Percentiles rank a stretch among this genome's conserved stretches.
Conservation (phyloP, 2,888 invertebrate species). For the Luperina nickerlii region DNA sequence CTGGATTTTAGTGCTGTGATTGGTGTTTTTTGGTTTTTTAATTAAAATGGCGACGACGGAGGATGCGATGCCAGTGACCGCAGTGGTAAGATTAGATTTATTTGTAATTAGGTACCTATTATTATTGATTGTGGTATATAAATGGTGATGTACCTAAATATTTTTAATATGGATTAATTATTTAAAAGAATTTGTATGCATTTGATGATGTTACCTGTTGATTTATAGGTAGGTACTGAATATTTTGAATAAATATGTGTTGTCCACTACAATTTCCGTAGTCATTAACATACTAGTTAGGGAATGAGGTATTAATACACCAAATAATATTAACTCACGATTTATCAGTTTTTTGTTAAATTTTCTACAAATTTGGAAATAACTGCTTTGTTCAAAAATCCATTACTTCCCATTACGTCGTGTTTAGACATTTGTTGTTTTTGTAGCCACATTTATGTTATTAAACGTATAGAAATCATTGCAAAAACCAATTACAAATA, state of each 20-base stretch:
- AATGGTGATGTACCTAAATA: neutral
- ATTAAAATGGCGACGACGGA: slow-evolving; percentile 80
- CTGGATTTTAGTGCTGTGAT: slow-evolving; percentile 62
- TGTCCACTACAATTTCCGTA: neutral
- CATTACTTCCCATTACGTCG: neutral
- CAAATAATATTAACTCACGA: neutral
- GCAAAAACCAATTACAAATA: neutral
- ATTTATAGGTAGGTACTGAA: neutral
- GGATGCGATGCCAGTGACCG: slow-evolving; percentile 79
- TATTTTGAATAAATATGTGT: neutral
- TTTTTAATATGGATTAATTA: neutral
- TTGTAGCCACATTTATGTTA: neutral
- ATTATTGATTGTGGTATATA: neutral
- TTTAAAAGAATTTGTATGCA: neutral
- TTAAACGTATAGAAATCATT: neutral
- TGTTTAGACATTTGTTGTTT: neutral
- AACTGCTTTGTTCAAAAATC: neutral
- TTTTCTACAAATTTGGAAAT: neutral
- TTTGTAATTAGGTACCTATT: neutral
- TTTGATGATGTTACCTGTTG: slow-evolving; percentile 22
- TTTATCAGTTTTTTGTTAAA: no score
- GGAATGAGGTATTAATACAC: neutral
- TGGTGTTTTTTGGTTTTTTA: slow-evolving; percentile 55
- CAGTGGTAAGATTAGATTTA: slow-evolving; percentile 75
- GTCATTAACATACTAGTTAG: no score